A percentile compares a stretch with the other conserved stretches of the same genome.
These are phyloP conservation scores for Phrynocephalus versicolor DNA, from an alignment of 2,113 vertebrate genomes.

Conservation along the genomic window DNA sequence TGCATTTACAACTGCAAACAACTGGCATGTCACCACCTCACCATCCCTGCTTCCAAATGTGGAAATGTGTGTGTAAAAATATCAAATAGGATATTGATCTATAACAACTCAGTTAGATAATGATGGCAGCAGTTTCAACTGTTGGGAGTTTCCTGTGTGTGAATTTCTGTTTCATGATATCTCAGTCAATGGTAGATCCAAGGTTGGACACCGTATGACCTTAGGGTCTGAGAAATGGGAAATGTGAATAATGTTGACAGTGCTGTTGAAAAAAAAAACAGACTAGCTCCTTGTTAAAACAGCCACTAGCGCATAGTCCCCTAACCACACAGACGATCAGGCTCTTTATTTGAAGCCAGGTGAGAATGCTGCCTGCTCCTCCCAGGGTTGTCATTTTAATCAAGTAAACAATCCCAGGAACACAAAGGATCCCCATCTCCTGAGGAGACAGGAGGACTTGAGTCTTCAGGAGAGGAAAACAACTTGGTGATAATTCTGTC, in stretches of 20 bases:
- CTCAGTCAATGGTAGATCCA: not conserved
- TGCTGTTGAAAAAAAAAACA: not conserved
- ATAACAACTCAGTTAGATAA: not conserved
- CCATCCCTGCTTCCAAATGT: not conserved
- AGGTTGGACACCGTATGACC: not conserved
- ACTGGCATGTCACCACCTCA: too few species aligned
- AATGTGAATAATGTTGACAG: not conserved
- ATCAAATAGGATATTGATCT: not conserved
- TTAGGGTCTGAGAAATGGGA: not conserved
- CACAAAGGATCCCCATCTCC: conserved; percentile 26
- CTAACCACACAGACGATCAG: accelerated
- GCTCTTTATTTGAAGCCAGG: conserved; percentile 17
- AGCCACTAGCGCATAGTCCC: not conserved
- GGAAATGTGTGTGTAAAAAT: not conserved
- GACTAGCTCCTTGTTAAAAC: not conserved
- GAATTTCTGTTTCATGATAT: not conserved
- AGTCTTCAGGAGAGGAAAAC: conserved; percentile 8
- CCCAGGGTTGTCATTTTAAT: conserved; percentile 16
- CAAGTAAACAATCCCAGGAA: conserved; percentile 20
- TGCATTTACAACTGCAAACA: too few species aligned
- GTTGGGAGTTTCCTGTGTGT: too few species aligned
- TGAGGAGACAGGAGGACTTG: conserved; percentile 21
- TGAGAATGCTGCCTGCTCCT: not conserved
- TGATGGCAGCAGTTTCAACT: not conserved
- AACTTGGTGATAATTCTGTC: conserved; percentile 41